Evolutionary conservation across 2,113 vertebrate genomes (phyloP).

Genomic region (Burhinus oedicnemus): DNA sequence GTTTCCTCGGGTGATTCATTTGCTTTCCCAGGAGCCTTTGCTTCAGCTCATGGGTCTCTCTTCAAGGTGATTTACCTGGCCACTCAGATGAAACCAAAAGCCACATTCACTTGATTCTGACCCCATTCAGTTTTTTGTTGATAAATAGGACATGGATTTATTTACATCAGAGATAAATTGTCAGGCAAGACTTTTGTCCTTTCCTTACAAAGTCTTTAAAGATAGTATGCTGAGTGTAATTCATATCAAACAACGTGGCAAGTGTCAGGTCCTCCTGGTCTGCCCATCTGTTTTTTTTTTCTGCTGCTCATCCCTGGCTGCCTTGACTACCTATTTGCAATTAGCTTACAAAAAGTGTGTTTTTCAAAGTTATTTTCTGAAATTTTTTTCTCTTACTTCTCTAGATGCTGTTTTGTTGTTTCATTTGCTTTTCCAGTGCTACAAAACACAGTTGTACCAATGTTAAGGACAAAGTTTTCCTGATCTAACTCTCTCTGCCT

Average conservation of each 20-base stretch:
- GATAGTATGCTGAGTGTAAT: conserved; percentile 15
- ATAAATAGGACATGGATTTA: not conserved
- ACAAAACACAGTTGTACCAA: not conserved
- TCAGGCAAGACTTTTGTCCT: not conserved
- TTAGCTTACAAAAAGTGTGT: conserved; percentile 11
- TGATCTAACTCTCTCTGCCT: not conserved
- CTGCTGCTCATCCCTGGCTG: conserved; percentile 19
- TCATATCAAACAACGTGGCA: conserved; percentile 31
- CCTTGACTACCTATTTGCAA: conserved; percentile 25
- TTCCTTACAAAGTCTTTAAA: conserved; percentile 6
- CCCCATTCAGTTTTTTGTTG: not conserved
- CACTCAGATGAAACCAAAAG: not conserved
- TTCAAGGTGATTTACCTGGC: not conserved
- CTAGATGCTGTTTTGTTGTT: not conserved
- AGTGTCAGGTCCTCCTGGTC: not conserved
- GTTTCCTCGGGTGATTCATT: not conserved
- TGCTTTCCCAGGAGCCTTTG: not conserved
- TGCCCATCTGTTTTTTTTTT: conserved; percentile 51
- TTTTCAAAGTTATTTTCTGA: conserved; percentile 33
- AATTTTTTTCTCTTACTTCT: not conserved
- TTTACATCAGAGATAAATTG: conserved; percentile 15
- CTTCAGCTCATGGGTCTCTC: not conserved
- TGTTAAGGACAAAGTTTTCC: not conserved
- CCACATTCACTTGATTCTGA: not conserved
- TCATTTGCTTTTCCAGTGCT: not conserved